phyloP scores from a whole-genome alignment of 2,113 vertebrate genomes.

The Myrmecophaga tridactyla region DNA sequence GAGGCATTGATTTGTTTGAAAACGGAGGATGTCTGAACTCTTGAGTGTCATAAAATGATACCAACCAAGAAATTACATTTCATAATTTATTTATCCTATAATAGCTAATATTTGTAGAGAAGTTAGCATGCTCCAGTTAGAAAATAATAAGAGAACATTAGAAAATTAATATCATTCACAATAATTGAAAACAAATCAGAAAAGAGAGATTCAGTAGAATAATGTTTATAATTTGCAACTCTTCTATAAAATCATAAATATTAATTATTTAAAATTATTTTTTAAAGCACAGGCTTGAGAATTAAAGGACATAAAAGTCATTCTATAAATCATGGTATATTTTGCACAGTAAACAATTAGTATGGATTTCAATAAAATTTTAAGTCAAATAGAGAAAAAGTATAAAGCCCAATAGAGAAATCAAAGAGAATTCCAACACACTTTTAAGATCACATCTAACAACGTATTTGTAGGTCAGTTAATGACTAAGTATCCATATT shows the following conservation, averaged over 20 bases:
- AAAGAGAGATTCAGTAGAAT: constrained; percentile 3
- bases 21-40: background rate
- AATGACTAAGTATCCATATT: background rate
- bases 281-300: background rate
- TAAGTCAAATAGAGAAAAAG: background rate
- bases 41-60: constrained; percentile 12
- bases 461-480: background rate
- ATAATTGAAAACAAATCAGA: background rate
- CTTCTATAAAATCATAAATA: background rate
- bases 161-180: constrained; percentile 13
- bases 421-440: background rate
- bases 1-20: background rate
- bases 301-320: background rate
- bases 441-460: background rate
- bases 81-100: constrained; percentile 34
- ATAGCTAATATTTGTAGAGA: background rate
- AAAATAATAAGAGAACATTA: constrained; percentile 29
- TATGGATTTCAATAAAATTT: background rate
- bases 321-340: background rate
- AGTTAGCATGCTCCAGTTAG: constrained; percentile 14
- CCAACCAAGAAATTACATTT: constrained; percentile 54
- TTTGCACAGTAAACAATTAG: background rate
- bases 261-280: background rate
- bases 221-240: background rate
- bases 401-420: background rate